These are phyloP conservation scores for Halisarca cf. caerulea DNA, from an alignment of 37 sponge, comb jelly and placozoan genomes.

Conservation along the genomic window DNA sequence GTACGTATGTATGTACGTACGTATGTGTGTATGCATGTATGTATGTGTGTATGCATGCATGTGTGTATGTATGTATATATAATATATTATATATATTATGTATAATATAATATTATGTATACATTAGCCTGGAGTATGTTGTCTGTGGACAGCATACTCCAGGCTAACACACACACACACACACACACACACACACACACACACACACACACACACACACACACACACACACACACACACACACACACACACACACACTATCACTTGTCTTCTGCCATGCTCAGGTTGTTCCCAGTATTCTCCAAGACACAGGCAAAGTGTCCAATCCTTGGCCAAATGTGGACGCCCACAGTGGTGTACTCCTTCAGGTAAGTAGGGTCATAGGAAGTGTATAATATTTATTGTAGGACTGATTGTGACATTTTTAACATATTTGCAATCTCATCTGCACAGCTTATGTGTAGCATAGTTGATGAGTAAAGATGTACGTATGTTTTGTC, in stretches of 20 bases:
- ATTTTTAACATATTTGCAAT: too few relatives aligned
- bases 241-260: not conserved
- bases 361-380: constrained; percentile 96
- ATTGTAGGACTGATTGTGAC: too few relatives aligned
- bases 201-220: constrained; percentile 17
- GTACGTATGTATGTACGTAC: not conserved
- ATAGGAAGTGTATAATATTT: too few relatives aligned
- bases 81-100: too few relatives aligned
- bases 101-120: too few relatives aligned
- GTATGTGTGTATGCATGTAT: not conserved
- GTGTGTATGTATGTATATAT: not conserved
- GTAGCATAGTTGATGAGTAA: too few relatives aligned
- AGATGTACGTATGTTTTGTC: too few relatives aligned
- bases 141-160: not conserved
- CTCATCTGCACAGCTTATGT: too few relatives aligned
- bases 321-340: constrained; percentile 99
- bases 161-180: not conserved
- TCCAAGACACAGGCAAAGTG: constrained; percentile 93
- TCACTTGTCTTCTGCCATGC: not conserved
- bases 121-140: not conserved
- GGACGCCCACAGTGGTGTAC: constrained; percentile 97
- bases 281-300: constrained; percentile 78
- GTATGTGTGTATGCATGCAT: not conserved
- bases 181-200: not conserved
- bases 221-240: not conserved